Evolutionary conservation across 2,888 invertebrate genomes (phyloP), one percentile per base, ranked within the genome.

Genomic region (Hyalella azteca): DNA sequence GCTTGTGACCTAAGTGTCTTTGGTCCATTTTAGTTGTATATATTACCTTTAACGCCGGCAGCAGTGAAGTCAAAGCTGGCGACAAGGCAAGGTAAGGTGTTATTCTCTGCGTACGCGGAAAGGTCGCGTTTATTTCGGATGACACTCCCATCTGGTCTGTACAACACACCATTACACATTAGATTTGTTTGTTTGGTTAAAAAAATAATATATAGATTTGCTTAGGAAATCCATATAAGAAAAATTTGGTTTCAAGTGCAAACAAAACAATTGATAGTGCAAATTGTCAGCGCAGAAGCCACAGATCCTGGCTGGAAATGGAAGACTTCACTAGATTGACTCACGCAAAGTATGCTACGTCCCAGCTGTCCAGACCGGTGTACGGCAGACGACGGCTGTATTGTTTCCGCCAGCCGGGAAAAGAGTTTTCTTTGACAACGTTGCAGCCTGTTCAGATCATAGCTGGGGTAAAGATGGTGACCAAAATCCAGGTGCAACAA

Each of bases 351-450:
- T 66, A 66, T 4, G 66, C 66, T 7, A 36, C 66, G 26, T 66
- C 66, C 66, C 66, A 66, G 66, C 66, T 66, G 66, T 66, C 66
- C 66, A 36, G 66, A 36, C 66, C 66, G 26, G 66, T 66, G 66
- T 66, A 66, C 15, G 66, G 66, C 15, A 36, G 32, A 36, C 66
- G 66, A 7, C 66, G 32, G 66, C 36, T 66, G 66, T 66, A 66
- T 19, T 66, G 66, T 15, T 66, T 66, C 36, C 19, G 19, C 66
- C 66, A 66, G 66, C 66, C 66, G 0, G 66, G 66, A 36, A 66
- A 66, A 19, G 36, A 9, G 32, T 36, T 66, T 19, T 66, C 36
- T 36, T 66, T 66, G 15, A 66, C 66, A 32, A 66, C 66, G 39
- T 36, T 66, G 66, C 66, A 66, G 19, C 66, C 66, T 66, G 39